phyloP scores from a whole-genome alignment of 2,797 vertebrate genomes.

The Tympanoctomys barrerae region DNA sequence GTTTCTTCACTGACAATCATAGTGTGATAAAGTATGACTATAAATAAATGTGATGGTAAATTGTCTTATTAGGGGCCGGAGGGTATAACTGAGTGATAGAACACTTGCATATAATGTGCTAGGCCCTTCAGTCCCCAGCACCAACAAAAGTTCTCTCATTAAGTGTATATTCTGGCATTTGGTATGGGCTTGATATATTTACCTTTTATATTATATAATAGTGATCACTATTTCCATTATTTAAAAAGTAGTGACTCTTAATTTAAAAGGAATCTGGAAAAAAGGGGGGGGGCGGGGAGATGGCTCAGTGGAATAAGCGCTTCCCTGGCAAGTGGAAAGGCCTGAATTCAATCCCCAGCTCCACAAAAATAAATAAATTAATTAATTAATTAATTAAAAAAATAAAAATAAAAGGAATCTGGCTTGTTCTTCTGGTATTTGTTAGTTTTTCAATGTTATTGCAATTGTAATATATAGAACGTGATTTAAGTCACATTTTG shows the following conservation, averaged over 20 bases:
- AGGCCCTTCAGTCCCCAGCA: not conserved
- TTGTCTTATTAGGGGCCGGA: not conserved
- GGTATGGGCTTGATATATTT: constrained; percentile 47
- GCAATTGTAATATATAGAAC: not conserved
- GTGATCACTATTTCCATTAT: not conserved
- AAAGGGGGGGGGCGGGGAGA: too few relatives aligned
- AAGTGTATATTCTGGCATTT: constrained; percentile 15
- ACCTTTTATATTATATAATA: not conserved
- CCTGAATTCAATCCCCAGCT: too few relatives aligned
- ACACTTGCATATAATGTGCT: not conserved
- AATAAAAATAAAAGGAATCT: not conserved
- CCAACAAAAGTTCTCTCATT: not conserved
- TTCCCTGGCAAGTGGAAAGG: too few relatives aligned
- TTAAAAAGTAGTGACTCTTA: constrained; percentile 25
- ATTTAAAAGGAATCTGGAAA: not conserved
- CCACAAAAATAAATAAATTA: too few relatives aligned
- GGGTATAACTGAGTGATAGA: not conserved
- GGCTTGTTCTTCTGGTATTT: constrained; percentile 55
- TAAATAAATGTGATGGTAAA: constrained; percentile 9
- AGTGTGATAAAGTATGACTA: constrained; percentile 17
- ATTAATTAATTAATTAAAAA: too few relatives aligned
- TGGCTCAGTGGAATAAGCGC: too few relatives aligned
- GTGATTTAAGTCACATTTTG: constrained; percentile 33
- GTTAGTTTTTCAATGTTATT: constrained; percentile 21
- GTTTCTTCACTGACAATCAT: not conserved